Evolutionary conservation across 1,140 invertebrate species (phyloP).

Genomic region (Panagrolaimus sp.): DNA sequence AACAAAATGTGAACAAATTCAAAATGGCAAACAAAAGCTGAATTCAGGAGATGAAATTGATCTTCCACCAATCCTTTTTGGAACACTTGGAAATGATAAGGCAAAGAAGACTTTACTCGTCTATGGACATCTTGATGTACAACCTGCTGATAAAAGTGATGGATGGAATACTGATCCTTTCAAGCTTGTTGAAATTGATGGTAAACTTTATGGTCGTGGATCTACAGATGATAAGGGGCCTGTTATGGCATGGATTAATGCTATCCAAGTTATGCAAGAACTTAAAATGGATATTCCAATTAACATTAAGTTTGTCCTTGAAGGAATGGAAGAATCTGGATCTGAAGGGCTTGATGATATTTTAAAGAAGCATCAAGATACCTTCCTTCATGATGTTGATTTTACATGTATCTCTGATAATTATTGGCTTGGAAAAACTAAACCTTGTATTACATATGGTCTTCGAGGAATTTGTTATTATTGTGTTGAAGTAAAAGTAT

Average conservation of each 20-base stretch:
- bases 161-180: slow-evolving; percentile 95
- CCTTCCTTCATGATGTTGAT: slow-evolving; percentile 72
- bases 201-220: slow-evolving; percentile 83
- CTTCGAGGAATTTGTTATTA: slow-evolving; percentile 89
- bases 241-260: slow-evolving; percentile 82
- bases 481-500: slow-evolving; percentile 78
- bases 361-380: slow-evolving; percentile 69
- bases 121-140: slow-evolving; percentile 96
- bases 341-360: slow-evolving; percentile 87
- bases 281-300: slow-evolving; percentile 71
- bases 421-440: slow-evolving; percentile 92
- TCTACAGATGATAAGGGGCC: slow-evolving; percentile 83
- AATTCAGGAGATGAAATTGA: slow-evolving; percentile 70
- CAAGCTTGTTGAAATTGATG: slow-evolving; percentile 76
- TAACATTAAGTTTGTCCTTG: slow-evolving; percentile 92
- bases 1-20: slow-evolving; percentile 69
- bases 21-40: slow-evolving; percentile 72
- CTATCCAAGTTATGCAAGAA: slow-evolving; percentile 78
- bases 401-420: slow-evolving; percentile 97
- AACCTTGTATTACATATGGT: slow-evolving; percentile 94
- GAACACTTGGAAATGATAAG: slow-evolving; percentile 73
- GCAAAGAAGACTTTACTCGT: slow-evolving; percentile 77
- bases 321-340: slow-evolving; percentile 97
- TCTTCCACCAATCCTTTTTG: slow-evolving; percentile 82
- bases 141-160: slow-evolving; percentile 78